Evolutionary conservation across 2,113 vertebrate genomes (phyloP).

Genomic region (Clarias macrocephalus): DNA sequence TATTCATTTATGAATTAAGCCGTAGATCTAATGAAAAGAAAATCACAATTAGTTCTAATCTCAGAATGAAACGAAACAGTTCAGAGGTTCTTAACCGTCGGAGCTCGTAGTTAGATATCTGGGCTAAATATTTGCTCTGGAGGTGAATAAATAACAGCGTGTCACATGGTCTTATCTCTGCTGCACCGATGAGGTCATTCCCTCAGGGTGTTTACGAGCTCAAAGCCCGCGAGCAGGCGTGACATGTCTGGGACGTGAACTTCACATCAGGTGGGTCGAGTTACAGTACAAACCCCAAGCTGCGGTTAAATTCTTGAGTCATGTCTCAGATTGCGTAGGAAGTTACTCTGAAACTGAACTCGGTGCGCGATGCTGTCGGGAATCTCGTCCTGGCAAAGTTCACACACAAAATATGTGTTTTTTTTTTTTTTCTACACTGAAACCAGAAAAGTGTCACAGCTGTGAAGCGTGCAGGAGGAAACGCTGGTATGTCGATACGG

Average conservation of each 20-base stretch:
- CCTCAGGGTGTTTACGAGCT: conserved; percentile 40
- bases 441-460: conserved; percentile 20
- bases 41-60: neutral
- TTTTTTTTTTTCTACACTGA: neutral
- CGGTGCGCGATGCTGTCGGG: neutral
- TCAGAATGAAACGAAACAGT: neutral
- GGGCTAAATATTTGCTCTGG: conserved; percentile 54
- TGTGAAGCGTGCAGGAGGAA: conserved; percentile 35
- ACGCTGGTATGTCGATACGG: conserved; percentile 13
- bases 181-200: conserved; percentile 45
- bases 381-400: neutral
- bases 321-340: neutral
- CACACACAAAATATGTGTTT: neutral
- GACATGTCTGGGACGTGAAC: conserved; percentile 11
- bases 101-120: conserved; percentile 24
- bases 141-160: conserved; percentile 55
- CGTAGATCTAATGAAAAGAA: neutral
- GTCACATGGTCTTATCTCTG: conserved; percentile 59
- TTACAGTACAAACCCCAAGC: conserved; percentile 2
- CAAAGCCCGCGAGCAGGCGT: conserved; percentile 17
- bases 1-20: neutral
- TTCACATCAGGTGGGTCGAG: conserved; percentile 6
- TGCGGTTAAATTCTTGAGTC: neutral
- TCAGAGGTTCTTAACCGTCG: neutral
- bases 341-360: neutral